A percentile compares a stretch with the other conserved stretches of the same genome.
These are phyloP conservation scores for Brachyptera risi DNA, from an alignment of 2,888 invertebrate species.

Conservation along the genomic window DNA sequence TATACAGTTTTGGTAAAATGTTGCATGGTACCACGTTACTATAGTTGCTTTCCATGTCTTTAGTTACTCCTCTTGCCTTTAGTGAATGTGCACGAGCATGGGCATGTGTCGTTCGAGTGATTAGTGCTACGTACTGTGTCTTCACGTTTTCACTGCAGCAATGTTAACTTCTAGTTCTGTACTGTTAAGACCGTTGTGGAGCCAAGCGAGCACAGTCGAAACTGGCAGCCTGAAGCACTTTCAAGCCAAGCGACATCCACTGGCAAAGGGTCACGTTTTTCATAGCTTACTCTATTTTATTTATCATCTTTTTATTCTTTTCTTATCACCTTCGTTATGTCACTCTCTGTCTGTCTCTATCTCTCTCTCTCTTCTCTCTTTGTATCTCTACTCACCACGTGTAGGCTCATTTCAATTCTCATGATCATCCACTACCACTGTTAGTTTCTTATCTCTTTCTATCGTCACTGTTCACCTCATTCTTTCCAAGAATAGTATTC, in stretches of 20 bases:
- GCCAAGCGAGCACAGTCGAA: too few relatives aligned
- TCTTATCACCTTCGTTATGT: too few relatives aligned
- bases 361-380: background rate
- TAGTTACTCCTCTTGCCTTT: background rate
- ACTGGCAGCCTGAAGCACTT: background rate
- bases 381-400: background rate
- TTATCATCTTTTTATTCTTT: background rate
- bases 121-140: too few relatives aligned
- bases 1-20: too few relatives aligned
- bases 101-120: too few relatives aligned
- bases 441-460: background rate
- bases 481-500: background rate
- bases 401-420: background rate
- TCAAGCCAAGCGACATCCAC: constrained; percentile 4
- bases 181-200: too few relatives aligned
- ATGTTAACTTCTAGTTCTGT: too few relatives aligned
- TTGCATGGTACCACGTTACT: too few relatives aligned
- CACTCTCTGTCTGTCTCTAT: background rate
- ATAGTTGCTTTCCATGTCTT: too few relatives aligned
- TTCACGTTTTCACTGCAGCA: too few relatives aligned
- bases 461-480: background rate
- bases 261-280: constrained; percentile 14
- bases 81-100: too few relatives aligned
- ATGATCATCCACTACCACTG: constrained; percentile 4
- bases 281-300: too few relatives aligned